Evolutionary conservation across 2,888 invertebrate genomes (phyloP).

Genomic region (Diabrotica balteata): DNA sequence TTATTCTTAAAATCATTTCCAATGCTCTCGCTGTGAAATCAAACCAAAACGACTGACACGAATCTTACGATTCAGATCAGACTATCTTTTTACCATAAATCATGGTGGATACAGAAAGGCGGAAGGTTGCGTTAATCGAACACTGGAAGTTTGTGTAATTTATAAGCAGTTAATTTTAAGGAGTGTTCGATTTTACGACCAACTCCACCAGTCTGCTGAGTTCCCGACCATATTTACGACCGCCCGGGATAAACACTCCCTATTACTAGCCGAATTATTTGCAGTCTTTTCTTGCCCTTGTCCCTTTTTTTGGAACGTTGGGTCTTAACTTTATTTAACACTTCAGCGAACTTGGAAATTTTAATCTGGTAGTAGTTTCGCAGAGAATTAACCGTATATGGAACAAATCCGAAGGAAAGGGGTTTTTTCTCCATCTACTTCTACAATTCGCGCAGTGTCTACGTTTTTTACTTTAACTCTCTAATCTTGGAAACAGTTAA

Average conservation of each 20-base stretch:
- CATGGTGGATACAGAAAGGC: conserved; percentile 46
- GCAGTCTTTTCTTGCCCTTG: conserved; percentile 24
- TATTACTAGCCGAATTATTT: conserved; percentile 37
- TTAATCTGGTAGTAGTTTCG: background rate
- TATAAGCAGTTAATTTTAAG: conserved; percentile 60
- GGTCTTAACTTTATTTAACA: conserved; percentile 11
- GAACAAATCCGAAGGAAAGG: conserved; percentile 14
- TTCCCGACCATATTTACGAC: conserved; percentile 50
- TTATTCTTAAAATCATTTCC: conserved; percentile 5
- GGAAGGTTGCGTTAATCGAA: conserved; percentile 36
- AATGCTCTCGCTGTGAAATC: conserved; percentile 1
- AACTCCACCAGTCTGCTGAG: conserved; percentile 38
- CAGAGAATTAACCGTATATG: too few relatives aligned
- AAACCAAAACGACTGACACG: conserved; percentile 13
- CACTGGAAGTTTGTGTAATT: conserved; percentile 50
- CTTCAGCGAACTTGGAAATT: conserved; percentile 4
- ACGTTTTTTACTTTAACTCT: too few relatives aligned
- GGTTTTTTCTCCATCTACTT: conserved; percentile 3
- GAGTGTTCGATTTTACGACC: conserved; percentile 57
- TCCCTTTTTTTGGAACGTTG: conserved; percentile 15
- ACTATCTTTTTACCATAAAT: conserved; percentile 46
- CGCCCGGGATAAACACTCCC: conserved; percentile 45
- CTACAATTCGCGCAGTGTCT: too few relatives aligned
- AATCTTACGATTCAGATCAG: conserved; percentile 33
- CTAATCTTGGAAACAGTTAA: too few relatives aligned